Evolutionary conservation across 1,140 invertebrate genomes (phyloP), one percentile per base, ranked within the genome.

Genomic region (Leptonema lineaticorne): DNA sequence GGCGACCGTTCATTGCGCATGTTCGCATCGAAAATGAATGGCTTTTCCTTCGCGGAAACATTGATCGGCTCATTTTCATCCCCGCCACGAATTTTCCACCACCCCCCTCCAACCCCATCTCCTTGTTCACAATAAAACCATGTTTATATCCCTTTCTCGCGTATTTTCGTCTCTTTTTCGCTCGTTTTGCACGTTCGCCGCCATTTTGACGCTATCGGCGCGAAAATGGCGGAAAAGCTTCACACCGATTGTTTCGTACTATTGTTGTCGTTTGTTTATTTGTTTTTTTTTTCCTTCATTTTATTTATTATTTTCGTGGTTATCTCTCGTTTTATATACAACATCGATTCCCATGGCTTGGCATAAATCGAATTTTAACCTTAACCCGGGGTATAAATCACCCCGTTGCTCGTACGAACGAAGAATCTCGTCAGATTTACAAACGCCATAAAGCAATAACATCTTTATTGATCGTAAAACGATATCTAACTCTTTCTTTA

Each of bases 381-480:
- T 26, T 11, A 7, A 16, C 37, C 16, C 37, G 50, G 37, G 27
- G 24, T 41, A 53, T 66, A 57, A 66, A 66, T 66, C 48, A 58
- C 50, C 50, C 50, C 37, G 37, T 9, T 9, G 11, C 37, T 29
- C 24, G 57, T 29, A 48, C 58, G 37, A 30, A 14, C 29, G 28
- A 30, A 33, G 67, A 69, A 69, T 69, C 63, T 65, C 62, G 30
- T 50, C 29, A 58, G 63, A 70, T 70, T 70, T 70, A 70, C 57
- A 62, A 67, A 46, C 24, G 41, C 63, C 48, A 66, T 70, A 70
- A 67, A 70, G 28, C 58, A 66, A 70, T 70, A 70, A 70, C 69
- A 63, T 56, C 33, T 70, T 70, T 70, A 70, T 70, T 48, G 69
- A 20, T 67, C 69, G 58, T 70, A 70, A 70, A 70, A 16, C 30